Evolutionary conservation across 1,140 invertebrate species (phyloP).

Genomic region (Cylas formicarius): DNA sequence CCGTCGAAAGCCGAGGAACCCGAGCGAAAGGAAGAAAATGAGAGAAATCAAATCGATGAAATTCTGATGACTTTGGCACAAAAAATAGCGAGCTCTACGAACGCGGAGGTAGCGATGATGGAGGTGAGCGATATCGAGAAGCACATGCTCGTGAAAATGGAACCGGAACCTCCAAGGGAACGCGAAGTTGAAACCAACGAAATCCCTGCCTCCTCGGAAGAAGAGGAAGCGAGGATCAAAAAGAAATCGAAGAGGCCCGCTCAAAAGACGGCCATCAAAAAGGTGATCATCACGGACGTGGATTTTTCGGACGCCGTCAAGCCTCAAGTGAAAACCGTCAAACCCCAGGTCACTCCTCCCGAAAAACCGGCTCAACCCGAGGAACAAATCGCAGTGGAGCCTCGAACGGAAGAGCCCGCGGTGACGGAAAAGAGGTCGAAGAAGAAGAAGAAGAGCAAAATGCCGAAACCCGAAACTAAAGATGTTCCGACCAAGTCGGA

Average conservation of each 20-base stretch:
- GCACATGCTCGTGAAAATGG: slow-evolving; percentile 16
- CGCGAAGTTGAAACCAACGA: background rate
- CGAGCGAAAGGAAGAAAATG: slow-evolving; percentile 10
- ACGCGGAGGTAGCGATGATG: slow-evolving; percentile 8
- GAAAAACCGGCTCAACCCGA: background rate
- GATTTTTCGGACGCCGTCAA: slow-evolving; percentile 17
- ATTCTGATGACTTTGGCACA: slow-evolving; percentile 23
- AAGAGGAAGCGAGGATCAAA: slow-evolving; percentile 16
- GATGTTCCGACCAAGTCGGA: slow-evolving; percentile 16
- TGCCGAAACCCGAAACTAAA: slow-evolving; percentile 1
- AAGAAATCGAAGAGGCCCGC: slow-evolving; percentile 30
- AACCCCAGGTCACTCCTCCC: too few relatives aligned
- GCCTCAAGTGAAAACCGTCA: slow-evolving; percentile 14
- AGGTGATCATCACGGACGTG: slow-evolving; percentile 35
- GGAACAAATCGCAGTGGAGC: slow-evolving; percentile 3
- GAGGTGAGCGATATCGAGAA: slow-evolving; percentile 26
- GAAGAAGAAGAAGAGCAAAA: slow-evolving; percentile 37
- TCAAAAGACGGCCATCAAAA: slow-evolving; percentile 25
- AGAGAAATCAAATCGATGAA: slow-evolving; percentile 15
- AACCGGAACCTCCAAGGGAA: background rate
- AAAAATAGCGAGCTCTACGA: slow-evolving; percentile 7
- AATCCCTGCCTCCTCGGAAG: background rate
- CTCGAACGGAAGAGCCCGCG: slow-evolving; percentile 2
- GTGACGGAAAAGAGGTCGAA: slow-evolving; percentile 24
- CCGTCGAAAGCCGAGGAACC: slow-evolving; percentile 10